Evolutionary conservation across 2,888 invertebrate species (phyloP), one percentile per base, ranked within the genome.

Genomic region (Drosophila birchii): DNA sequence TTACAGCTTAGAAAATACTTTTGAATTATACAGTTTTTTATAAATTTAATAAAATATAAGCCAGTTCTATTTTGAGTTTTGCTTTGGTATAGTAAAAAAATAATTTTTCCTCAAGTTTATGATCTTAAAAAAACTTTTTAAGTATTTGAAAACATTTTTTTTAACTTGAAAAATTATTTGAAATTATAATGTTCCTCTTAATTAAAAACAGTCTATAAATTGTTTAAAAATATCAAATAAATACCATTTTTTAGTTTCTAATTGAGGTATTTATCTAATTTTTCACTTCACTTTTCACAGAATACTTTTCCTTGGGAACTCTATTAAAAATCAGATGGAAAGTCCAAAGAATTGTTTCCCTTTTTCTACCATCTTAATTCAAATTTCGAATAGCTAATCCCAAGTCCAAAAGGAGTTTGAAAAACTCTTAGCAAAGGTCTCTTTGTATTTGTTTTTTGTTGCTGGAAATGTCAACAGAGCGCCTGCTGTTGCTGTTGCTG

Each of bases 391-490:
- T 43, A 34, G 23, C 23, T 43, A 60, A 23, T 20, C 20, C 57
- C 20, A 45, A 51, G 29, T 9, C 51, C 62, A 2, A 20, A 29
- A 18, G 7, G 49, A 45, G 45, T 29, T 36, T 29, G 62, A 14
- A 38, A 34, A 64, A 64, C 5, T 78, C 78, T 80, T 75, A 75
- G 82, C 71, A 54, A 41, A 61, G 55, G 72, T 49, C 56, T 61
- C 29, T 23, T 32, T 45, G 66, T 20, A 16, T 32, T 45, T 59
- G 49, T 16, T 53, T 53, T 38, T 53, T 66, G 43, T 55, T 58
- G 41, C 51, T 62, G 58, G 23, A 84, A 89, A 90, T 89, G 89
- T 90, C 90, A 88, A 80, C 80, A 79, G 75, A 80, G 43, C 63
- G 75, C 18, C 39, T 78, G 78, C 12, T 75, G 78, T 5, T 71